A percentile compares a stretch with the other conserved stretches of the same genome.
Conservation (phyloP, 2,888 invertebrate genomes). For the Oxytorus armatus region DNA sequence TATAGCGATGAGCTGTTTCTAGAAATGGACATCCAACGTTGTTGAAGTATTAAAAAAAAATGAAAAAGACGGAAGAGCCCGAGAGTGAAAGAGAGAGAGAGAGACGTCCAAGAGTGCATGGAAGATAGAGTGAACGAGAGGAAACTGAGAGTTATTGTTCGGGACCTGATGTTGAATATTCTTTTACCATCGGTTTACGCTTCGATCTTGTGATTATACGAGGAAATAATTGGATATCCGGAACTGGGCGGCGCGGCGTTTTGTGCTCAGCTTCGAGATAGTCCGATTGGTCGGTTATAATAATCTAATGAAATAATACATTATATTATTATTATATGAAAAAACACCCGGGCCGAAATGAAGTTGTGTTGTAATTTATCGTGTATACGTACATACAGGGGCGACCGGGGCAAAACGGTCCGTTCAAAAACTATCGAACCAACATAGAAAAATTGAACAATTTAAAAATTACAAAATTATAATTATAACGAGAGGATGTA, state of each 20-base stretch:
- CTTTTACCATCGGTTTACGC: constrained; percentile 51
- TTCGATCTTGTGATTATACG: constrained; percentile 69
- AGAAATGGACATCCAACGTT: constrained; percentile 78
- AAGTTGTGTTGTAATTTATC: constrained; percentile 61
- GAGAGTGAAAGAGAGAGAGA: constrained; percentile 34
- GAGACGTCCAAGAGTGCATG: constrained; percentile 1
- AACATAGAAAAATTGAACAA: too few relatives aligned
- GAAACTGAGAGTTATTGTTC: constrained; percentile 48
- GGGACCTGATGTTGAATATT: constrained; percentile 46
- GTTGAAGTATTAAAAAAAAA: constrained; percentile 73
- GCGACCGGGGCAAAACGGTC: constrained; percentile 42
- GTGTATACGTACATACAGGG: constrained; percentile 44
- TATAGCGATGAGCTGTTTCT: constrained; percentile 79
- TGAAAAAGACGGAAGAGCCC: constrained; percentile 1
- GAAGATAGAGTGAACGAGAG: background rate
- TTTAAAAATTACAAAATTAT: too few relatives aligned
- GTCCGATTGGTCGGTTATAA: constrained; percentile 60
- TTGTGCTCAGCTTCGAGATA: constrained; percentile 56
- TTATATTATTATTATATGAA: constrained; percentile 56
- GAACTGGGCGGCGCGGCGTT: constrained; percentile 40
- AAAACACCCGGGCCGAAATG: constrained; percentile 51
- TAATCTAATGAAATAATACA: constrained; percentile 48
- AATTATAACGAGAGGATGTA: too few relatives aligned
- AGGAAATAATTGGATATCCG: constrained; percentile 11
- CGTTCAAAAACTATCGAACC: too few relatives aligned